These are phyloP conservation scores for Enteromius treurensis DNA, from an alignment of 2,797 vertebrate genomes.

Conservation along the genomic window DNA sequence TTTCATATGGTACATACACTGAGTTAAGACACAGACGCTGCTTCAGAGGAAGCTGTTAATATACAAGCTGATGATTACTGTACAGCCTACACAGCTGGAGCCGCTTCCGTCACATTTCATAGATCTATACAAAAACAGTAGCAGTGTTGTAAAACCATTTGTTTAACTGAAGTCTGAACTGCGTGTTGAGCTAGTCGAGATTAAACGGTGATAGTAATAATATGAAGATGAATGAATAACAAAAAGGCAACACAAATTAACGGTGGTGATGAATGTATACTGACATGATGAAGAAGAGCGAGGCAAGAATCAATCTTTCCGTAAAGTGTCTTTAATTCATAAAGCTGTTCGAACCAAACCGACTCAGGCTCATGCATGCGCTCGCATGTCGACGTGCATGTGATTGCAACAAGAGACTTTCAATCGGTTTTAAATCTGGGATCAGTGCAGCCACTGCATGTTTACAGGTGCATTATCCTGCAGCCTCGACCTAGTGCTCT, in stretches of 20 bases:
- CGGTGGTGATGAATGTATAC: slow-evolving; percentile 67
- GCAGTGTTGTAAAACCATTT: slow-evolving; percentile 60
- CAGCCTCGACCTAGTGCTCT: background rate
- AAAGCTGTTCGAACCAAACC: background rate
- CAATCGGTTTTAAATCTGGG: background rate
- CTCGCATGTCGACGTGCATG: background rate
- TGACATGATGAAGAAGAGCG: slow-evolving; percentile 56
- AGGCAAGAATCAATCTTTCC: slow-evolving; percentile 55
- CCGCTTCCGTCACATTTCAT: slow-evolving; percentile 20
- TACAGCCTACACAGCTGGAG: slow-evolving; percentile 11
- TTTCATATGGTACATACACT: slow-evolving; percentile 50
- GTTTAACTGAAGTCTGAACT: slow-evolving; percentile 60
- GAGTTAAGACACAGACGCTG: slow-evolving; percentile 54
- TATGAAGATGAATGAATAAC: slow-evolving; percentile 61
- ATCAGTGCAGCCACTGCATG: background rate
- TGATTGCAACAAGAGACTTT: background rate
- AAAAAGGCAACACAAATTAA: slow-evolving; percentile 79
- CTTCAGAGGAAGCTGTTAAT: slow-evolving; percentile 23
- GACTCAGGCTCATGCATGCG: background rate
- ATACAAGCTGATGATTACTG: slow-evolving; percentile 60
- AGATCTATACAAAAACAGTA: slow-evolving; percentile 58
- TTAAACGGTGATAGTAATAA: slow-evolving; percentile 66
- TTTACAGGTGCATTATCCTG: background rate
- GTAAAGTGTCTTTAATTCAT: slow-evolving; percentile 61
- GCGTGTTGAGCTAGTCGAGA: slow-evolving; percentile 68